A percentile compares a stretch with the other conserved stretches of the same genome.
phyloP scores from a whole-genome alignment of 2,113 vertebrate genomes.

The Ictalurus furcatus region DNA sequence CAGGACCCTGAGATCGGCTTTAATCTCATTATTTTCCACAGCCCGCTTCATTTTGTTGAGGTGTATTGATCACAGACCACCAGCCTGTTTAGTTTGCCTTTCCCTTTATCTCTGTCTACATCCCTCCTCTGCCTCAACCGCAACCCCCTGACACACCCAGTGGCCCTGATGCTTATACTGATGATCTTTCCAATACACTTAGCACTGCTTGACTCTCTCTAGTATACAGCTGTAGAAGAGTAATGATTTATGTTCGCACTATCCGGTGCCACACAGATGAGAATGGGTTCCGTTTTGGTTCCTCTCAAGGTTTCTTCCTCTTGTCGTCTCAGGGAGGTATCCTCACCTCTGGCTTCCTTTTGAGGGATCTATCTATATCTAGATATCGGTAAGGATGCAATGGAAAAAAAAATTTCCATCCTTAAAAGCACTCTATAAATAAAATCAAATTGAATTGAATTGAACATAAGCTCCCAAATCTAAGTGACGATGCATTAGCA shows the following conservation, averaged over 20 bases:
- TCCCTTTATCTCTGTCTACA: neutral
- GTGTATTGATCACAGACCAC: conserved; percentile 44
- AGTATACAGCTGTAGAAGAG: neutral
- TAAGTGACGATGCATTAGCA: neutral
- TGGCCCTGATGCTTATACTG: neutral
- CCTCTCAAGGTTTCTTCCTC: neutral
- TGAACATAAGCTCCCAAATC: neutral
- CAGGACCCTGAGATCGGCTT: conserved; percentile 1
- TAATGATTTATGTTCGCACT: neutral
- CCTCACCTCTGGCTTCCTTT: neutral
- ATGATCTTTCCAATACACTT: neutral
- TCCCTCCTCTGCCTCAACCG: neutral
- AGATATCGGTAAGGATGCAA: neutral
- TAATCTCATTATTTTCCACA: conserved; percentile 7
- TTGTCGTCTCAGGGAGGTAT: neutral
- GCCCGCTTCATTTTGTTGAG: conserved; percentile 24
- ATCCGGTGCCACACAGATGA: neutral
- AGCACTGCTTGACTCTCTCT: neutral
- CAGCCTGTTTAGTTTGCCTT: conserved; percentile 1
- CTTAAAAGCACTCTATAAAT: neutral
- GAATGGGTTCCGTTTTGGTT: neutral
- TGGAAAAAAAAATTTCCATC: too few relatives aligned
- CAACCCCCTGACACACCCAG: neutral
- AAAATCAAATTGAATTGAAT: neutral
- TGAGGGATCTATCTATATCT: neutral